Evolutionary conservation across 2,113 vertebrate genomes (phyloP), one percentile per base, ranked within the genome.

Genomic region (Peromyscus polionotus): DNA sequence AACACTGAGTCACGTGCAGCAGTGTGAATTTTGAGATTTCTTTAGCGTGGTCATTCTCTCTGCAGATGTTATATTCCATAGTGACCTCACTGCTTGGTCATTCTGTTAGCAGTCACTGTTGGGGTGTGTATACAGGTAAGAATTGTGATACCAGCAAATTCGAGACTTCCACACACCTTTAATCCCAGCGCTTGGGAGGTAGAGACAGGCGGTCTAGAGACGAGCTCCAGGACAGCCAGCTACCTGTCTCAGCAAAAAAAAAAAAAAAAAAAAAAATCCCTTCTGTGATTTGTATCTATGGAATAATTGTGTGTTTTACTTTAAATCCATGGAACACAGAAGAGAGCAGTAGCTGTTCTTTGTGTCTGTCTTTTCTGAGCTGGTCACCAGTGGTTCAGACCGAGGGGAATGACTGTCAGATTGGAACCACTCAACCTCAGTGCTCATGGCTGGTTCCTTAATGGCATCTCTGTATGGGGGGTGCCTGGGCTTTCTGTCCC

Each of bases 221-320:
- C 26, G 28, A 67, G 65, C 28, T 70, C 68, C 67, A 68, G 31
- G 68, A 70, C 14, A 19, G 68, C 14, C 67, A 70, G 67, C 67
- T 36, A 70, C 67, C 19, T 39, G n/a, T 39, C 72, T 73, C 16
- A 70, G n/a, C 7, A n/a, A 72, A 72, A 63, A 88, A 77, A 39
- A 92, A 72, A 19, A n/a, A 72, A 72, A 19, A 36, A 72, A 70
- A 63, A 88, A 77, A 39, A 92, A 72, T 89, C 93, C 39, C 48
- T 76, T 73, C 3, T 42, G 39, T 73, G 57, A 75, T 73, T 51
- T 93, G 39, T 91, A 77, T 17, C 57, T 96, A 36, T 95, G 89
- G 63, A 59, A 61, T 93, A 75, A 93, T 93, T 80, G 36, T 11
- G 36, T 87, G 77, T 17, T 90, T 95, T 54, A 84, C 45, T 96